Base-by-base conservation (phyloP, 1,140 invertebrate genomes). In the Macrostomum lignano region DNA sequence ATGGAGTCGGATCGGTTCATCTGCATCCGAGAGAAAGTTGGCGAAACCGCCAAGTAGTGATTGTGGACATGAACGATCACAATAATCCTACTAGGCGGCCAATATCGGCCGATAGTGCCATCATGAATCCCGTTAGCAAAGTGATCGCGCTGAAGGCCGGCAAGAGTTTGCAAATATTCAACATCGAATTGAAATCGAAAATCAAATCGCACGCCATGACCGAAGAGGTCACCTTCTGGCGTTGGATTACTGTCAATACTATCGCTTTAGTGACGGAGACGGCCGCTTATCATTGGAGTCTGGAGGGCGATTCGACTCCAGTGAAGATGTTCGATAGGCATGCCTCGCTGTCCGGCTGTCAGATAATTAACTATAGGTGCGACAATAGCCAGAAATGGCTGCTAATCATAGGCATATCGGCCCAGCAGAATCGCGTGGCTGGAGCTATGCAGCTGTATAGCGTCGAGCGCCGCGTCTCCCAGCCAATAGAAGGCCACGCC, bases 1-100 rank as follows among this genome's bases (percentile, higher is more conserved):
- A 96, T 98, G 88, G 91, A 98, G 60, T 94, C 86, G 34, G 91
- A 98, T 61, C 94, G 96, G 61, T 96, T 84, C 60, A 98, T 98
- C 55, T 98, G 91, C 62, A 78, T 98, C 33, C 68, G 91, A 35
- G 91, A 98, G 58, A 96, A 93, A 61, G 78, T 91, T 30, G 86
- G 82, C 0, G 88, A 96, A 32, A 77, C 79, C 3, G 74, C 81
- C 84, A 96, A 58, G 88, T 91, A 40, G 79, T 86, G 40, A 88
- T 91, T 46, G 79, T 91, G 39, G 88, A 98, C 49, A 79, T 98
- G 73, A 73, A 71, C 35, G 86, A 96, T 57, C 69, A 81, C 2
- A 70, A 69, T 13, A 94, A 88, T 61, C 84, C 86, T 2, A 91
- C 91, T 38, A 67, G 88, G 36, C 65, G 86, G 47, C 88, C 88